Evolutionary conservation across 2,888 invertebrate species (phyloP), one percentile per base, ranked within the genome.

Genomic region (Drepanosiphum platanoidis): DNA sequence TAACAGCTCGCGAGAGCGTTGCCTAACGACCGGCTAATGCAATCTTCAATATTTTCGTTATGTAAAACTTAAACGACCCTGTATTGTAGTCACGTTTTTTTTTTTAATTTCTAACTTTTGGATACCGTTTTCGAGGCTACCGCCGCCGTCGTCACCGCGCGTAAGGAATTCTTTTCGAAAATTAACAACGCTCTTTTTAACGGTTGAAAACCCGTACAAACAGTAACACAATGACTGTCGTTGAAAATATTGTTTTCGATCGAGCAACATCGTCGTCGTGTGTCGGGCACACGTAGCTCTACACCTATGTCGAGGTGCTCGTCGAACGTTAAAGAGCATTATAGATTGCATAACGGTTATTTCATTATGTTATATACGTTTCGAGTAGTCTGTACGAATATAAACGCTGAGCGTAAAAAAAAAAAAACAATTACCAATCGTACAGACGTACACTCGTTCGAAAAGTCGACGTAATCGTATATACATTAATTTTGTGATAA

Each of bases 11-110:
- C 9, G 46, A 13, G 22, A 64, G 30, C 13, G n/a, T 78, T 78
- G 42, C 78, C 30, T 22, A 78, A 78, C 64, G 13, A 42, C 22
- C 3, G 11, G 46, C 11, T 66, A 78, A 42, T 66, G 78, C 78
- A 66, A 78, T 78, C 78, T 64, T 78, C 64, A 78, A 66, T 66
- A 66, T 66, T 66, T 66, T 22, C 66, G 42, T 66, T 66, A 78
- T 42, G 78, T 66, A 42, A 39, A 66, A 78, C 66, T 78, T 39
- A 34, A 79, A 68, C 34, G 68, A 79, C 46, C 79, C 66, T 46
- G 42, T 66, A 61, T 61, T 9, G 15, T 32, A 68, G 66, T 79
- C 68, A 79, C 79, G 68, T 79, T 79, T 79, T 68, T 34, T 79
- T 78, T n/a, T n/a, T n/a, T n/a, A n/a, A n/a, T n/a, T n/a, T n/a